Percentiles rank a stretch among this genome's conserved stretches.
These are phyloP conservation scores for Conus ventricosus DNA, from an alignment of 1,140 invertebrate genomes.

Conservation along the genomic window DNA sequence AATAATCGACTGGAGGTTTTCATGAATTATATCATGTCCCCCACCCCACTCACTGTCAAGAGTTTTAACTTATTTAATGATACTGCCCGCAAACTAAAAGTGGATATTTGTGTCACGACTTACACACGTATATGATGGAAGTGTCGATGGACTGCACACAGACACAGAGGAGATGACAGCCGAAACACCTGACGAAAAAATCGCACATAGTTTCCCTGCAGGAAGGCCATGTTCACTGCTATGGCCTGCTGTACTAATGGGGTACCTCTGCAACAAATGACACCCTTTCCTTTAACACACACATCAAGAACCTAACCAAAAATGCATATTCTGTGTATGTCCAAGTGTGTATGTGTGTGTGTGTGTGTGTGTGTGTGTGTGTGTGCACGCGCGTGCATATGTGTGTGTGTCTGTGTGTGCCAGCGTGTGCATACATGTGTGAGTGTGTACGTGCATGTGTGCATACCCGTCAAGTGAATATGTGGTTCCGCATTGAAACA, in stretches of 20 bases:
- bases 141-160: slow-evolving; percentile 16
- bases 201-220: slow-evolving; percentile 14
- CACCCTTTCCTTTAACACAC: no score
- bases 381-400: neutral
- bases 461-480: no score
- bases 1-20: no score
- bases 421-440: neutral
- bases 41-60: no score
- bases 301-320: no score
- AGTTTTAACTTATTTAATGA: no score
- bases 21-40: no score
- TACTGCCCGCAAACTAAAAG: no score
- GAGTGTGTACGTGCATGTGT: neutral
- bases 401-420: neutral
- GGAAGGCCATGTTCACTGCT: slow-evolving; percentile 8
- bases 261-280: neutral
- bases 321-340: no score
- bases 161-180: neutral
- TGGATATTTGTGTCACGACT: neutral
- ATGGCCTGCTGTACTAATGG: neutral
- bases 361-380: neutral
- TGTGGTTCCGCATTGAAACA: no score
- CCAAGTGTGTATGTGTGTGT: neutral
- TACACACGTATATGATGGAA: neutral
- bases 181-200: neutral